Evolutionary conservation across 2,797 vertebrate genomes (phyloP).

Genomic region (Pteronotus mesoamericanus): DNA sequence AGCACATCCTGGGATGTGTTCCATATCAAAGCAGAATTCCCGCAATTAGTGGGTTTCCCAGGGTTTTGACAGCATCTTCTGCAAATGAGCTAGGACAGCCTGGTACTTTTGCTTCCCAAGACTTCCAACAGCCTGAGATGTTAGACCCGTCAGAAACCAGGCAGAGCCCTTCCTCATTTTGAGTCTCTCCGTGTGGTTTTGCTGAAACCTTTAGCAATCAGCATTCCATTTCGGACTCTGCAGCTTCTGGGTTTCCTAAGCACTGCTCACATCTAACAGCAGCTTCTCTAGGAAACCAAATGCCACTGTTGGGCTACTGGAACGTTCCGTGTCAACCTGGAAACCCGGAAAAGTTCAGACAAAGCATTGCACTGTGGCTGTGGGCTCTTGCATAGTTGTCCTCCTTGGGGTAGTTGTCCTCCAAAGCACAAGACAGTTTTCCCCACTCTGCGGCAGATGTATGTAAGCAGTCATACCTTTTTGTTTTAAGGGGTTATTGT

Average conservation of each 20-base stretch:
- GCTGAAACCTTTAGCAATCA: slow-evolving; percentile 42
- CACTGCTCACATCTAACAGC: background rate
- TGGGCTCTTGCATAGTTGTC: background rate
- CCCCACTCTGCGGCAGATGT: background rate
- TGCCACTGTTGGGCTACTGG: background rate
- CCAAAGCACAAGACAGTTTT: background rate
- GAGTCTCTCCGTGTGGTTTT: background rate
- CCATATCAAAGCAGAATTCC: background rate
- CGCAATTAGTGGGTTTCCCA: background rate
- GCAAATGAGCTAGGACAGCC: background rate
- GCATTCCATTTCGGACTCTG: background rate
- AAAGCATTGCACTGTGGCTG: background rate
- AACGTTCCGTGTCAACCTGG: background rate
- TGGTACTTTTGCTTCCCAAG: background rate
- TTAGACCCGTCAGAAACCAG: background rate
- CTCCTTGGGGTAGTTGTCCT: background rate
- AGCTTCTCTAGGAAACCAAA: slow-evolving; percentile 12
- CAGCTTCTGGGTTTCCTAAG: background rate
- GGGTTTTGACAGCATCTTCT: slow-evolving; percentile 20
- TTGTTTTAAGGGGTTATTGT: background rate
- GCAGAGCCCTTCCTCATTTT: background rate
- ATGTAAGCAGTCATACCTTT: background rate
- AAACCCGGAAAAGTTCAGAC: background rate
- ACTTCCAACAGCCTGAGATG: background rate
- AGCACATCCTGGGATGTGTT: background rate